Conservation (phyloP, 2,113 vertebrate species). For the Dasyornis broadbenti region DNA sequence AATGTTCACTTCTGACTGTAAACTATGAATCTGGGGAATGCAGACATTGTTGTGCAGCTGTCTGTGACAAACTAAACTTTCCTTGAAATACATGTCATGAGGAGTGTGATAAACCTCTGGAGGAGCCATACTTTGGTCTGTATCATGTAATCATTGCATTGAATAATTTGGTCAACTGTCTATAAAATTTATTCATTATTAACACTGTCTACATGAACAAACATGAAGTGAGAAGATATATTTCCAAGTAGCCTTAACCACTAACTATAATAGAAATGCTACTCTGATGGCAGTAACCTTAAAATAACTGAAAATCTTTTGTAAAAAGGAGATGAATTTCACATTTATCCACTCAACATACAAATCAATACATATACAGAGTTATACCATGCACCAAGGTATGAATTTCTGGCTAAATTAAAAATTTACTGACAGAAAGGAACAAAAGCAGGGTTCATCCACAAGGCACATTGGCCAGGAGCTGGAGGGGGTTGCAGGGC, state of each 20-base stretch:
- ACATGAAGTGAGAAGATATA: background rate
- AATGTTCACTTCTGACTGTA: background rate
- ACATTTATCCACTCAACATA: background rate
- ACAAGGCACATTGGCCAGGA: background rate
- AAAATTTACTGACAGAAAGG: background rate
- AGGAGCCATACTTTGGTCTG: background rate
- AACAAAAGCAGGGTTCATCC: background rate
- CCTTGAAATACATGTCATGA: background rate
- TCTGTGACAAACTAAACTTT: background rate
- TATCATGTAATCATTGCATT: background rate
- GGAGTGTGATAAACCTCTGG: background rate
- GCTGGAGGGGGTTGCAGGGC: rapidly evolving
- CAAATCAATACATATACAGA: background rate
- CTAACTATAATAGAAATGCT: background rate
- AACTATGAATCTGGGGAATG: background rate
- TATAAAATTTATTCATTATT: background rate
- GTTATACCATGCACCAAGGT: background rate
- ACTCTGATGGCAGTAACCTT: background rate
- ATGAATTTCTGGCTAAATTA: background rate
- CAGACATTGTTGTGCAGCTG: background rate
- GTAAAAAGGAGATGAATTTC: background rate
- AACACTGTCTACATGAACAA: background rate
- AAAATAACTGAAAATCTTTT: background rate
- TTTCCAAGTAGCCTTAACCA: background rate
- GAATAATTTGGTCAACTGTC: background rate